These are phyloP conservation scores for Brachymystax lenok DNA, from an alignment of 2,797 vertebrate species.

Conservation along the genomic window DNA sequence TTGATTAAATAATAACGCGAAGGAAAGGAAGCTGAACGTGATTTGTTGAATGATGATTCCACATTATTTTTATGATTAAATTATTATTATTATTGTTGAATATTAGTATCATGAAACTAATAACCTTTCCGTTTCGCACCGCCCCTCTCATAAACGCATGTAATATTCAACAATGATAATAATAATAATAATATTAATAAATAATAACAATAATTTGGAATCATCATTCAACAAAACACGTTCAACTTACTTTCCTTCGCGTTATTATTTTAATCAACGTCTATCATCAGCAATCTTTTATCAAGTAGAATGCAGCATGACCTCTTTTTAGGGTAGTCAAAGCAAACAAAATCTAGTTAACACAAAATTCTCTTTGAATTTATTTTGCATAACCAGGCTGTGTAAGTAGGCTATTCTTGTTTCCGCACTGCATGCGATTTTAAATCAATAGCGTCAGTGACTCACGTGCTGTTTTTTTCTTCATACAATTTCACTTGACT, in stretches of 20 bases:
- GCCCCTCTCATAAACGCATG: neutral
- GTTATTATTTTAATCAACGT: neutral
- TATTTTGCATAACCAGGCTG: neutral
- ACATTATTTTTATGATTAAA: neutral
- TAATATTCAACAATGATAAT: conserved; percentile 1
- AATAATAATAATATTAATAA: neutral
- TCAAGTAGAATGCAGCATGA: conserved; percentile 2
- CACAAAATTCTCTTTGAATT: neutral
- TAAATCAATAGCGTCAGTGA: conserved; percentile 26
- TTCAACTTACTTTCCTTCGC: neutral
- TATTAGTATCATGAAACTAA: neutral
- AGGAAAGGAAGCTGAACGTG: neutral
- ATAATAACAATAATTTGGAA: neutral
- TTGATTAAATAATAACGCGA: neutral
- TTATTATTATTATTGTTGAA: conserved; percentile 1
- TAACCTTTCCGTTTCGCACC: neutral
- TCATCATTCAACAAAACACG: neutral
- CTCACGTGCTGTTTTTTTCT: conserved; percentile 16
- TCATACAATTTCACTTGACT: conserved; percentile 54
- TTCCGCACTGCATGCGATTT: neutral
- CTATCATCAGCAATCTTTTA: neutral
- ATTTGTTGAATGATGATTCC: neutral
- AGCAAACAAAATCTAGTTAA: neutral
- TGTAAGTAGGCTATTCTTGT: neutral
- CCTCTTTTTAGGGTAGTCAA: neutral